Percentiles rank a stretch among this genome's conserved stretches.
Conservation (phyloP, 2,888 invertebrate species). For the Amorpha juglandis region DNA sequence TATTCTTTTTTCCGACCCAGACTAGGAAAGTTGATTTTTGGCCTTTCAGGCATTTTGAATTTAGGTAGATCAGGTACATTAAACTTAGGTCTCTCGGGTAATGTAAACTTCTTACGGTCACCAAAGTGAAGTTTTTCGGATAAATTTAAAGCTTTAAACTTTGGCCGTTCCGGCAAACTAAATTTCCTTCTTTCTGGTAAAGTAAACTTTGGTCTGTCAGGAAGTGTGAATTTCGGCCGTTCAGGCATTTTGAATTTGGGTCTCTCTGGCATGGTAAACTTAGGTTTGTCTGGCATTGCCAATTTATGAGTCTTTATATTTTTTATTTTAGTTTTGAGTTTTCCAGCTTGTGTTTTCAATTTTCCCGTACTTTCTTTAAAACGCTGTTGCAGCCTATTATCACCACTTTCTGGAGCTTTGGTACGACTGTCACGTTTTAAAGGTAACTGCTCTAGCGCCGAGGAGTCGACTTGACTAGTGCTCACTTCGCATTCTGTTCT, state of each 20-base stretch:
- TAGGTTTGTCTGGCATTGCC: slow-evolving; percentile 81
- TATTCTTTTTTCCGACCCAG: slow-evolving; percentile 81
- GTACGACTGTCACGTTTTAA: slow-evolving; percentile 83
- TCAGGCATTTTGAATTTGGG: slow-evolving; percentile 80
- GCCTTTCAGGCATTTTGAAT: slow-evolving; percentile 84
- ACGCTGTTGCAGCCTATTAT: slow-evolving; percentile 86
- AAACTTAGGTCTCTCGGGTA: slow-evolving; percentile 85
- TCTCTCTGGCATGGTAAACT: slow-evolving; percentile 84
- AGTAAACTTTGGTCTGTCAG: slow-evolving; percentile 84
- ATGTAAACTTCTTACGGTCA: slow-evolving; percentile 48
- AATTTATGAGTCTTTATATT: slow-evolving; percentile 85
- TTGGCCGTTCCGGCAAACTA: slow-evolving; percentile 86
- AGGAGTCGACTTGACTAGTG: slow-evolving; percentile 88
- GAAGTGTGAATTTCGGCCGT: slow-evolving; percentile 81
- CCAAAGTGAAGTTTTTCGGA: slow-evolving; percentile 84
- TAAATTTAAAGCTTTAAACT: slow-evolving; percentile 74
- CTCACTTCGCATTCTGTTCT: slow-evolving; percentile 87
- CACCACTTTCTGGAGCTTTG: slow-evolving; percentile 78
- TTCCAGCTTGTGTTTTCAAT: slow-evolving; percentile 88
- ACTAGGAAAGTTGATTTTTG: slow-evolving; percentile 87
- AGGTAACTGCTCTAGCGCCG: slow-evolving; percentile 86
- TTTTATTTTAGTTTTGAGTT: slow-evolving; percentile 87
- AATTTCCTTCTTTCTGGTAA: slow-evolving; percentile 86
- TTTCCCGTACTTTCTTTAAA: slow-evolving; percentile 88
- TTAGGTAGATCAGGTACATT: slow-evolving; percentile 83